Conservation (phyloP, 2,113 vertebrate species). For the Pelobates fuscus region DNA sequence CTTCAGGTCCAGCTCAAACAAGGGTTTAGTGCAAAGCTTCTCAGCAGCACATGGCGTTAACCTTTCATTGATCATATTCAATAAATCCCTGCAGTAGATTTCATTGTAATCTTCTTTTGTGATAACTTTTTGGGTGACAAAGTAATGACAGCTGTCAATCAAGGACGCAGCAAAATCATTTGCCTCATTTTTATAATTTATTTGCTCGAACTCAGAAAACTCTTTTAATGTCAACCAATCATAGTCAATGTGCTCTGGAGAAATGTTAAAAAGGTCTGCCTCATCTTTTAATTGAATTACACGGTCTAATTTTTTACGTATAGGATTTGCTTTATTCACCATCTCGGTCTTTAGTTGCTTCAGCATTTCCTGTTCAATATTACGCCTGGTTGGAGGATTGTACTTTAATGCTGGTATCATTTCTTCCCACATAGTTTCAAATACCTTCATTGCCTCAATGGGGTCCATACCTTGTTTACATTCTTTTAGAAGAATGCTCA, state of each 20-base stretch:
- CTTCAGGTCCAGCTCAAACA: slow-evolving; percentile 45
- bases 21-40: neutral
- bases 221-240: slow-evolving; percentile 12
- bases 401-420: slow-evolving; percentile 34
- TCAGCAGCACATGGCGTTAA: neutral
- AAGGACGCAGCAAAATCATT: slow-evolving; percentile 56
- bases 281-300: slow-evolving; percentile 40
- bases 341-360: slow-evolving; percentile 62
- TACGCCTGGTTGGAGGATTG: slow-evolving; percentile 54
- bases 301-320: slow-evolving; percentile 61
- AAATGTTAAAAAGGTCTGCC: slow-evolving; percentile 53
- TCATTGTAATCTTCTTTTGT: slow-evolving; percentile 60
- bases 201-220: neutral
- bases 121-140: slow-evolving; percentile 56
- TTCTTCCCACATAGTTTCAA: slow-evolving; percentile 68
- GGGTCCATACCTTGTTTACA: slow-evolving; percentile 54
- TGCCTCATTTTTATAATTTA: slow-evolving; percentile 57
- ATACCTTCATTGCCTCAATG: slow-evolving; percentile 60
- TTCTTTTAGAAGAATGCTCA: slow-evolving; percentile 56
- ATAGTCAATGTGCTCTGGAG: slow-evolving; percentile 46
- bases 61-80: slow-evolving; percentile 60
- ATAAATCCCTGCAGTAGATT: slow-evolving; percentile 52
- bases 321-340: slow-evolving; percentile 39
- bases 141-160: slow-evolving; percentile 57
- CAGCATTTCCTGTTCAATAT: slow-evolving; percentile 59